Evolutionary conservation across 2,888 invertebrate genomes (phyloP).

Genomic region (Ceratothoa steindachneri): DNA sequence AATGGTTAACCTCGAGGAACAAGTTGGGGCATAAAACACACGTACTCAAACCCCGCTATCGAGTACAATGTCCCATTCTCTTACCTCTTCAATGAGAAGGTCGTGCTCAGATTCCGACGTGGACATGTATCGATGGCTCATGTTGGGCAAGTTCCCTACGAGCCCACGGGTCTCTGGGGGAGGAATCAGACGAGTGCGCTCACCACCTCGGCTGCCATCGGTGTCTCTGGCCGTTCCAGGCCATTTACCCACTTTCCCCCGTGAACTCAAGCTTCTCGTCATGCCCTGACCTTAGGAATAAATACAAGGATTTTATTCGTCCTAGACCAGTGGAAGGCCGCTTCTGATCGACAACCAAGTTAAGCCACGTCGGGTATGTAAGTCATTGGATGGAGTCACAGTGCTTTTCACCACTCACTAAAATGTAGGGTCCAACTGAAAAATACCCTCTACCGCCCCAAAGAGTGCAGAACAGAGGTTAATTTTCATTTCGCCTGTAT

Average conservation of each 20-base stretch:
- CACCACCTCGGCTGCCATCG: slow-evolving; percentile 28
- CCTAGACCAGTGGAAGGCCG: slow-evolving; percentile 26
- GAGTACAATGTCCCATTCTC: no score
- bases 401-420: no score
- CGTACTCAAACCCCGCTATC: no score
- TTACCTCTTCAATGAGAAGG: slow-evolving; percentile 31
- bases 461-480: no score
- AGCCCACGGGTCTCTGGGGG: slow-evolving; percentile 28
- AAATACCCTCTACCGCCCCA: no score
- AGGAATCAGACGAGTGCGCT: slow-evolving; percentile 39
- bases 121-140: slow-evolving; percentile 36
- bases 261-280: slow-evolving; percentile 10
- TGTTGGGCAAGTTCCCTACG: neutral
- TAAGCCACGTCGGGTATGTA: neutral
- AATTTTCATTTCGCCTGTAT: no score
- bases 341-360: slow-evolving; percentile 38
- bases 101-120: slow-evolving; percentile 41
- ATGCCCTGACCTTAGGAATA: neutral
- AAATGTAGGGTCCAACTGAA: no score
- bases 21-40: no score
- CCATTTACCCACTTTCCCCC: slow-evolving; percentile 22
- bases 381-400: no score
- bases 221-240: slow-evolving; percentile 25
- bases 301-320: no score
- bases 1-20: no score